Percentiles rank a stretch among this genome's conserved stretches.
These are phyloP conservation scores for Ariolimax columbianus DNA, from an alignment of 2,888 invertebrate species.

Conservation along the genomic window DNA sequence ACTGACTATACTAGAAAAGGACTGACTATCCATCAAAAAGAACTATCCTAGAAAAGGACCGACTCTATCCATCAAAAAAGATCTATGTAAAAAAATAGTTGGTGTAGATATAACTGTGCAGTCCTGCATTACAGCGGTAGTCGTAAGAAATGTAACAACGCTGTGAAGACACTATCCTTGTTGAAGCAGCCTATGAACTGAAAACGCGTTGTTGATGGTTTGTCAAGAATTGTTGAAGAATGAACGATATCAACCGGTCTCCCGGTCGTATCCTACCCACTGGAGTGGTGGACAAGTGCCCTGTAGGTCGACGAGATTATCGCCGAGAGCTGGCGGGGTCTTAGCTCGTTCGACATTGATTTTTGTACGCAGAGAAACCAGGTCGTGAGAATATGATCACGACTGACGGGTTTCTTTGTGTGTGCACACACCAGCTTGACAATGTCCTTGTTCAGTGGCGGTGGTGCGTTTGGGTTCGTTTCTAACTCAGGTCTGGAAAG, in stretches of 20 bases:
- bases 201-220: no score
- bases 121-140: no score
- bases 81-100: no score
- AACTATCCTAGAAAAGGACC: no score
- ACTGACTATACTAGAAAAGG: no score
- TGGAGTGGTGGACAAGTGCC: neutral
- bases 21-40: no score
- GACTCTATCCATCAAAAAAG: no score
- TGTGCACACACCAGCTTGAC: neutral
- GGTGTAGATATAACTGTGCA: no score
- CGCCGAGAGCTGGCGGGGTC: neutral
- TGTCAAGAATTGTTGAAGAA: no score
- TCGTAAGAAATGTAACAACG: no score
- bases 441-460: neutral
- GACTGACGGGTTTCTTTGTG: neutral
- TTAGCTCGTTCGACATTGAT: neutral
- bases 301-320: neutral
- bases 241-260: neutral
- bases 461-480: neutral
- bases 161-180: no score
- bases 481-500: neutral
- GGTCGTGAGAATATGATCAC: neutral
- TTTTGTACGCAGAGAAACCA: neutral
- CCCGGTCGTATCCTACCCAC: neutral
- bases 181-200: no score